Evolutionary conservation across 2,797 vertebrate genomes (phyloP), one percentile per base, ranked within the genome.

Genomic region (Epinephelus awoara): DNA sequence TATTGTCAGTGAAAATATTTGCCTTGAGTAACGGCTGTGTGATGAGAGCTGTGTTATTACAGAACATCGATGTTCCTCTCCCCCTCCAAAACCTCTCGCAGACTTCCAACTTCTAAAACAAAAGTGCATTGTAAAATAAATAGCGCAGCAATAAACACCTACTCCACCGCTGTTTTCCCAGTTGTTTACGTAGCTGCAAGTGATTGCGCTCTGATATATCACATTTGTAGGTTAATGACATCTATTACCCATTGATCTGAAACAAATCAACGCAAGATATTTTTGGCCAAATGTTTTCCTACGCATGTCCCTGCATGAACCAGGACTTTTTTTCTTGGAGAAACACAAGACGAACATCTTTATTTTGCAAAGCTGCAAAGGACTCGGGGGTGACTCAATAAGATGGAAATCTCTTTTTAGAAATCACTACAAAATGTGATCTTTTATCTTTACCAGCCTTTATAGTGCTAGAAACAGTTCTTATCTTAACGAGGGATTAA

Each of bases 401-500:
- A 88, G 72, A 79, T 76, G 76, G 84, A 66, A 88, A 79, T 74
- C 65, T 75, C 17, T 40, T 68, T 67, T 67, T 55, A 68, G 61
- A 75, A 76, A 86, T 75, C 38, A 50, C 58, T 49, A 44, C 68
- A 72, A 88, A 88, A 80, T 57, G 68, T 1, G 15, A 78, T 77
- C 18, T 68, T 81, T 80, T 85, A 90, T 90, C 84, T 87, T 88
- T 83, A 88, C 83, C 75, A 14, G 51, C 5, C 56, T 90, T 89
- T 85, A 92, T 68, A 63, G 75, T 64, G 67, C 55, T 12, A 79
- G 79, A 84, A 75, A 81, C 69, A 66, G 70, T 58, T 85, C 83
- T 92, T 93, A 92, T 93, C 88, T 92, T 90, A 89, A 91, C 71
- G 23, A 85, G 87, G 83, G 83, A 89, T 88, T 90, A 83, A 65